Base-by-base conservation (phyloP, 2,113 vertebrate species). In the Struthio camelus region DNA sequence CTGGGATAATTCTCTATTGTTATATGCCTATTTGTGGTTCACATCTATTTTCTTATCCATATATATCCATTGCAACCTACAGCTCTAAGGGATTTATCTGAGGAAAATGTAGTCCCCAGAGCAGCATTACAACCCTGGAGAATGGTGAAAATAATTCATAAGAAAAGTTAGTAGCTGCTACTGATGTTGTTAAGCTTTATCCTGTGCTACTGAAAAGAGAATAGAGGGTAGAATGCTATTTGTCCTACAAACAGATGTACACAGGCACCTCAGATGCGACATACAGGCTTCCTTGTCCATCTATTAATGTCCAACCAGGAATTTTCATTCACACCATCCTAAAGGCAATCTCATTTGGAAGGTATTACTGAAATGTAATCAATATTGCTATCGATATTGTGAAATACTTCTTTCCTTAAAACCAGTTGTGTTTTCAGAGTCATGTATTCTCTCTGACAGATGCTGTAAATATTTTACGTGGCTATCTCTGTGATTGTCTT, bases 341-440 rank as follows among this genome's bases (percentile, higher is more conserved):
- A 67, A 93, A 89, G 51, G 46, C 46, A 89, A 46, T 92, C 42
- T 69, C 6, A 48, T 72, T 94, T 76, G 28, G 23, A 83, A 6
- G 8, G 5, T 61, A 44, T 93, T 90, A 42, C 50, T 64, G 62
- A 94, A 89, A 66, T 42, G 14, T 16, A 82, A 87, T 95, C 70
- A 77, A 48, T 77, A 89, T 40, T 59, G 38, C 10, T 85, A 77
- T 51, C 10, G 44, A 54, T 94, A 64, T 11, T 51, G 14, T 85
- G 65, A 95, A 94, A 87, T 73, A 18, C 30, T 82, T 85, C 25
- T 87, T 95, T 95, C 56, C 22, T 50, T 77, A 69, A 86, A 87
- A 64, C 1, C 42, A 82, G 71, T 40, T 84, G 7, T 89, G 38
- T 86, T 88, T 90, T 82, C 54, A 71, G 67, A 94, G 27, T 22